Evolutionary conservation across 2,113 vertebrate species (phyloP).

Genomic region (Bostrychus sinensis): DNA sequence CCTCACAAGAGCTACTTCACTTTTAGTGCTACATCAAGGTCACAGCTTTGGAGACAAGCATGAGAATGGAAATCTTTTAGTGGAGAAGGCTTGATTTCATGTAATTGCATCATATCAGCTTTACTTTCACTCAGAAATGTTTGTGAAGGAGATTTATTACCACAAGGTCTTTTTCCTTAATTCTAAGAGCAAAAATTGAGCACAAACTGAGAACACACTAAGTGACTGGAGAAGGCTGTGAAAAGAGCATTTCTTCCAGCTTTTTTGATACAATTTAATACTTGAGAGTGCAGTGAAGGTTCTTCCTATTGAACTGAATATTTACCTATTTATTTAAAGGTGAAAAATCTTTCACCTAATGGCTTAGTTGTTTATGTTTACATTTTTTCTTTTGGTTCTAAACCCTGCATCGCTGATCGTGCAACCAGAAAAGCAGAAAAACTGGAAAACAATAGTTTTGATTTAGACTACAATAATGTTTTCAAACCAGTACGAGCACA

Average conservation of each 20-base stretch:
- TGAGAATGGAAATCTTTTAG: constrained; percentile 20
- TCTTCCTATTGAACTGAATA: too few species aligned
- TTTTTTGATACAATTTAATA: too few species aligned
- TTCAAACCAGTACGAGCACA: too few species aligned
- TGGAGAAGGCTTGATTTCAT: constrained; percentile 22
- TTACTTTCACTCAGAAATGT: neutral
- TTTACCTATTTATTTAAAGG: too few species aligned
- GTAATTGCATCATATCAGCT: constrained; percentile 28
- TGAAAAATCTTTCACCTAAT: too few species aligned
- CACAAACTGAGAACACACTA: neutral
- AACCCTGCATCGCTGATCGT: too few species aligned
- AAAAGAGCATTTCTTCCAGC: neutral
- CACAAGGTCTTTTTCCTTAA: neutral
- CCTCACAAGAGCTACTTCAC: constrained; percentile 9
- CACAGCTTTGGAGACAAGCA: constrained; percentile 16
- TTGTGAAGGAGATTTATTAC: constrained; percentile 1
- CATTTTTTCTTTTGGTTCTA: too few species aligned
- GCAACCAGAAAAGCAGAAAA: too few species aligned
- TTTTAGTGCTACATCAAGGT: constrained; percentile 21
- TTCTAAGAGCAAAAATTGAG: neutral
- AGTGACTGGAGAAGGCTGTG: neutral
- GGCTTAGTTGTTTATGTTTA: too few species aligned
- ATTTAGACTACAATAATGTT: too few species aligned
- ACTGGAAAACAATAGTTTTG: too few species aligned
- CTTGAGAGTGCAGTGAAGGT: too few species aligned